Conservation (phyloP, 2,113 vertebrate species). For the Aleadryas rufinucha region DNA sequence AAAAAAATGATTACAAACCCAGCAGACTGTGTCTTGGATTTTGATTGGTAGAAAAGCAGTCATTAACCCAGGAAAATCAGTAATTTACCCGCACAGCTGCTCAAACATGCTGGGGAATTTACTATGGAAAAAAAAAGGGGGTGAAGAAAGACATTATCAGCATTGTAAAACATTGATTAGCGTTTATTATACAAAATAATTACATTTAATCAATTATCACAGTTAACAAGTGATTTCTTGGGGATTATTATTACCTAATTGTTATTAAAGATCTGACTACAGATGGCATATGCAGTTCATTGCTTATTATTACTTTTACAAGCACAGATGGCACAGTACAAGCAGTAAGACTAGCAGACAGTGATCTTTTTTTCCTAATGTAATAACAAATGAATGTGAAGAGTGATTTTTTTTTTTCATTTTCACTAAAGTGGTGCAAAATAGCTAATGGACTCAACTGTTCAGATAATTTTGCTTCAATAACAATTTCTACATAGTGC, state of each 20-base stretch:
- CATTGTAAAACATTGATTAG: conserved; percentile 68
- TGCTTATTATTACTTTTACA: conserved; percentile 71
- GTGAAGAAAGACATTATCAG: not conserved
- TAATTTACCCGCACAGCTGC: conserved; percentile 40
- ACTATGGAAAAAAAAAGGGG: not conserved
- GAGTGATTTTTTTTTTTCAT: not conserved
- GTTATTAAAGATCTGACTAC: conserved; percentile 63
- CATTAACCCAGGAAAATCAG: conserved; percentile 36
- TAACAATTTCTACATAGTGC: not conserved
- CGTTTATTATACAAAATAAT: conserved; percentile 66
- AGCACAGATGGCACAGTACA: conserved; percentile 70
- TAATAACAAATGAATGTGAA: conserved; percentile 38
- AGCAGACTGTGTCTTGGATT: not conserved
- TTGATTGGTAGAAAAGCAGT: conserved; percentile 50
- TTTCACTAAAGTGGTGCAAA: conserved; percentile 42
- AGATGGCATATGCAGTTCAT: conserved; percentile 68
- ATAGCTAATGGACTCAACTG: not conserved
- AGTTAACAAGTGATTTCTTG: conserved; percentile 65
- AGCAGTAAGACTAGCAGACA: conserved; percentile 58
- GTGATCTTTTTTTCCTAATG: conserved; percentile 55
- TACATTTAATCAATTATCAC: conserved; percentile 68
- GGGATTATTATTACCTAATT: conserved; percentile 69
- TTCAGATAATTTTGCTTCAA: not conserved
- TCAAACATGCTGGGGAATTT: conserved; percentile 4
- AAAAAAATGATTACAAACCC: not conserved